Evolutionary conservation across 1,140 invertebrate genomes (phyloP).

Genomic region (Cryptotermes secundus): DNA sequence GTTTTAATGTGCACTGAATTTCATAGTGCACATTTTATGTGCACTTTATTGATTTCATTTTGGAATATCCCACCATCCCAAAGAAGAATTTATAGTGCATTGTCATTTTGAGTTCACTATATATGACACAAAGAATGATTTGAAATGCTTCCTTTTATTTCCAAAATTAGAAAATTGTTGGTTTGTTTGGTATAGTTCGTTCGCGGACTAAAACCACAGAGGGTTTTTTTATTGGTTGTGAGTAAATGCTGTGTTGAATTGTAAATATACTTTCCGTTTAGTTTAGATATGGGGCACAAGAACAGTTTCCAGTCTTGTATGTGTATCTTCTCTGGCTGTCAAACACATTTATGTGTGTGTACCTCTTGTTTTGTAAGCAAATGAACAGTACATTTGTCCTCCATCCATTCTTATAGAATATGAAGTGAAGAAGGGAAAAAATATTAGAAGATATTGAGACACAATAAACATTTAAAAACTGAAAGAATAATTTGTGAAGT

Average conservation of each 20-base stretch:
- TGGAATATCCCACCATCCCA: neutral
- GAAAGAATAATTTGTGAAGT: neutral
- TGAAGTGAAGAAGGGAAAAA: constrained; percentile 23
- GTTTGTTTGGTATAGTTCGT: too few relatives aligned
- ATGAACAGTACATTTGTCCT: constrained; percentile 37
- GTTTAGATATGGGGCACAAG: neutral
- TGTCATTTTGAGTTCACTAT: neutral
- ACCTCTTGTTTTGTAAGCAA: constrained; percentile 1
- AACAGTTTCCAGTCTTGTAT: constrained; percentile 2
- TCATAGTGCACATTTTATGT: too few relatives aligned
- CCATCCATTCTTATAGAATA: constrained; percentile 26
- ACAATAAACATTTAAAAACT: neutral
- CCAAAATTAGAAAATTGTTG: neutral
- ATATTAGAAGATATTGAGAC: neutral
- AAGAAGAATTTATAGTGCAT: neutral
- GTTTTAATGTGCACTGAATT: too few relatives aligned
- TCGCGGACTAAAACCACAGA: too few relatives aligned
- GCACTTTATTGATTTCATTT: too few relatives aligned
- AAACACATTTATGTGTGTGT: constrained; percentile 16
- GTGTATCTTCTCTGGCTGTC: constrained; percentile 10
- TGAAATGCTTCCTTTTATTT: neutral
- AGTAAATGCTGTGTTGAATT: neutral
- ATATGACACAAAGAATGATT: neutral
- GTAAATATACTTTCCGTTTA: neutral
- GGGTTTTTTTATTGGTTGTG: too few relatives aligned